Percentiles rank a stretch among this genome's conserved stretches.
Evolutionary conservation across 1,140 invertebrate species (phyloP).

Genomic region (Papilio dardanus): DNA sequence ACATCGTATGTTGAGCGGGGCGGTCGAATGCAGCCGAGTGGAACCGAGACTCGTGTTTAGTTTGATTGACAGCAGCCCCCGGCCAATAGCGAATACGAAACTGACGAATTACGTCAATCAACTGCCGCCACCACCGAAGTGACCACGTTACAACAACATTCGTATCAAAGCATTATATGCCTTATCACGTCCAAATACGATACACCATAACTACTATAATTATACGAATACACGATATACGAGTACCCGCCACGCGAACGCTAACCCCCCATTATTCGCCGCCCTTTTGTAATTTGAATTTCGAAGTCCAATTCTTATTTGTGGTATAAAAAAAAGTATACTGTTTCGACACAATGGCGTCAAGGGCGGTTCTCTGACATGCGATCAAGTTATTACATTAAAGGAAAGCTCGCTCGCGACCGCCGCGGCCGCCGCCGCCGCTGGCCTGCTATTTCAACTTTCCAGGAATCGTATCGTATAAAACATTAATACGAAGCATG

Average conservation of each 20-base stretch:
- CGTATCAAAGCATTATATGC: slow-evolving; percentile 45
- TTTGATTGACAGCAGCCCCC: slow-evolving; percentile 85
- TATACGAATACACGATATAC: slow-evolving; percentile 60
- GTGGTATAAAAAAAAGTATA: slow-evolving; percentile 71
- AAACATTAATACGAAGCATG: slow-evolving; percentile 46
- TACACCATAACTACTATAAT: slow-evolving; percentile 50
- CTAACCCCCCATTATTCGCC: slow-evolving; percentile 80
- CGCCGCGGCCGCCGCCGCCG: slow-evolving; percentile 56
- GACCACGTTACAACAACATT: slow-evolving; percentile 43
- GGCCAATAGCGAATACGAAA: slow-evolving; percentile 84
- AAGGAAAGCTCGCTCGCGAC: slow-evolving; percentile 74
- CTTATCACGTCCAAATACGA: slow-evolving; percentile 54
- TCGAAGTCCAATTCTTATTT: slow-evolving; percentile 82
- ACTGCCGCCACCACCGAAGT: slow-evolving; percentile 59
- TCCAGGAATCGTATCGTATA: slow-evolving; percentile 64
- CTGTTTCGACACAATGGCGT: slow-evolving; percentile 81
- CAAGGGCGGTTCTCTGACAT: slow-evolving; percentile 81
- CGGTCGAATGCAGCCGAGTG: slow-evolving; percentile 53
- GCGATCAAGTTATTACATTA: slow-evolving; percentile 83
- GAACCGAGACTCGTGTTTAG: slow-evolving; percentile 57
- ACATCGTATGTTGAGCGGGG: slow-evolving; percentile 31
- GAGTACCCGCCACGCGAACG: slow-evolving; percentile 73
- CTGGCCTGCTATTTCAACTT: slow-evolving; percentile 70
- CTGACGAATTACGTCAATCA: slow-evolving; percentile 86
- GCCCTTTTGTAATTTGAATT: slow-evolving; percentile 82